Base-by-base conservation (phyloP, 2,888 invertebrate species). In the Poecilus cupreus region DNA sequence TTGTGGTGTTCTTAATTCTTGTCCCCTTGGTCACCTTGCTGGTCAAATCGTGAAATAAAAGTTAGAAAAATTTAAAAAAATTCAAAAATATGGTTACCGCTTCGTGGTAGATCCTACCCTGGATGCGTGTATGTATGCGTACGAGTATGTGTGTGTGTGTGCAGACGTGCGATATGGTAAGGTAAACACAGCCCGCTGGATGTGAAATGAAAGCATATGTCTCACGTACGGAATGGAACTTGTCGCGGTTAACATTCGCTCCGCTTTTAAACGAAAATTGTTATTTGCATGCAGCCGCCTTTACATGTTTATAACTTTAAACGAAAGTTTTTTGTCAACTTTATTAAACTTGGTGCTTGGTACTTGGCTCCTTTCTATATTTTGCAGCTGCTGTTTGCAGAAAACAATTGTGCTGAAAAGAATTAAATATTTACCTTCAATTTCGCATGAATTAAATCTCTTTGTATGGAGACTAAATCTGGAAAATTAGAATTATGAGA, bases 181-280 rank as follows among this genome's bases (percentile, higher is more conserved):
- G 39, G 39, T 68, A 68, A 68, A 39, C 37, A 68, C 37, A 68
- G 18, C 8, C 37, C 37, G 16, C 37, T 68, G 8, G 13, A 68
- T 60, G 60, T 32, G 26, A 10, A 60, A 60, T 68, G 64, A 18
- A 37, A 68, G 37, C 64, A 68, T 68, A 68, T 68, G 64, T 68
- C 64, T 39, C 64, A 68, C 64, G 64, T 37, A 39, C 60, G 11
- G 8, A 60, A 60, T 60, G 24, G 32, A 26, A 60, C 18, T 60
- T 60, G 60, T 60, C 60, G 60, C 60, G 64, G 37, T 37, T 68
- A 18, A 32, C 64, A 68, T 68, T 68, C 64, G 64, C 39, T 37
- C 16, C 64, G 64, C 37, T 68, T 16, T 68, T 68, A 68, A 68
- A 68, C 16, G 18, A 37, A 37, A 68, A 68, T 68, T 68, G 64